Conservation (phyloP, 2,888 invertebrate species). For the Cremastobaeus sp. region DNA sequence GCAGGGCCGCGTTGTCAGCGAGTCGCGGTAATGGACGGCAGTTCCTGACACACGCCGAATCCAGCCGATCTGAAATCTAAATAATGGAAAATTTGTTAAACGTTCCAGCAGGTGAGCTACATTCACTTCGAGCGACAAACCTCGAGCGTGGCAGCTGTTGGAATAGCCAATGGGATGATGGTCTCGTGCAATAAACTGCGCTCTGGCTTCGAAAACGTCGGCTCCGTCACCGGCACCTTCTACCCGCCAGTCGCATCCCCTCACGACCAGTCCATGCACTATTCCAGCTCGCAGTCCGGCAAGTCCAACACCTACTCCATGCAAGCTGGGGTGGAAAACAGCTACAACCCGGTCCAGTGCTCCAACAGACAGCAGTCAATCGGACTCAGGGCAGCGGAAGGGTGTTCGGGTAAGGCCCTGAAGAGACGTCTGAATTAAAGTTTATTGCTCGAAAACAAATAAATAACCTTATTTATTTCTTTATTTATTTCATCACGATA, state of each 20-base stretch:
- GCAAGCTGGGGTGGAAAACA: constrained; percentile 70
- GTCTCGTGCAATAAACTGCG: constrained; percentile 91
- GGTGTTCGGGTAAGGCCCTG: constrained; percentile 74
- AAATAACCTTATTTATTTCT: too few species aligned
- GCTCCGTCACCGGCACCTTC: constrained; percentile 92
- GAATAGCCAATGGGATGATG: constrained; percentile 91
- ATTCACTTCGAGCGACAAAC: constrained; percentile 76
- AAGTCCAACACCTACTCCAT: constrained; percentile 73
- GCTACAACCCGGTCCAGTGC: constrained; percentile 74
- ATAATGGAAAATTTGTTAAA: constrained; percentile 6
- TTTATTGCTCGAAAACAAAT: too few species aligned
- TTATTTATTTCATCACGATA: too few species aligned
- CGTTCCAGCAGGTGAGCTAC: constrained; percentile 73
- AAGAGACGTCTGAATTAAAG: too few species aligned
- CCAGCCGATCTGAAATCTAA: neutral
- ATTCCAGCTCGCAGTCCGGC: constrained; percentile 70
- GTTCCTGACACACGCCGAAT: too few species aligned
- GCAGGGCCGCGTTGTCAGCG: constrained; percentile 9
- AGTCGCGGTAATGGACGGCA: constrained; percentile 7
- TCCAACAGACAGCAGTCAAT: constrained; percentile 72
- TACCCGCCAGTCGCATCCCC: constrained; percentile 92
- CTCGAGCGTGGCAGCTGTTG: constrained; percentile 86
- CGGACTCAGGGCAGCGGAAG: constrained; percentile 77
- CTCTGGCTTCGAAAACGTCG: constrained; percentile 88
- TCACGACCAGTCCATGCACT: constrained; percentile 85